phyloP scores from a whole-genome alignment of 2,113 vertebrate species.

The Chiloscyllium plagiosum region DNA sequence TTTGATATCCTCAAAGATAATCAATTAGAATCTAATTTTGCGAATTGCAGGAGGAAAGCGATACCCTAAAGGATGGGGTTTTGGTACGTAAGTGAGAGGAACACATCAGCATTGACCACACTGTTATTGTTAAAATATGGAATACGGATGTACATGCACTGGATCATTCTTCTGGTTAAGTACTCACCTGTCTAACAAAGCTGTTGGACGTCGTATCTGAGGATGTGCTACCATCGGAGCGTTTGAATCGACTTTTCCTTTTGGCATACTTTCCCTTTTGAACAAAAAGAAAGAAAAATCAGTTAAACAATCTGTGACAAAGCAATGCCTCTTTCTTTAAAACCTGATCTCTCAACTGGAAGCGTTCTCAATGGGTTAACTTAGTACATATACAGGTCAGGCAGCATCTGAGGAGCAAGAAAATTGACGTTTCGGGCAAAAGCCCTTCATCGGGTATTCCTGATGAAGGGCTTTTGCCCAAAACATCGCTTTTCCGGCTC shows the following conservation, averaged over 20 bases:
- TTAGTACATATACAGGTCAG: background rate
- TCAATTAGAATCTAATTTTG: background rate
- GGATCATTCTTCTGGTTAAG: no score
- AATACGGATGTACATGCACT: background rate
- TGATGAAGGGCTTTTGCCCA: no score
- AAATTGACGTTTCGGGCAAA: no score
- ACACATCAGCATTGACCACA: background rate
- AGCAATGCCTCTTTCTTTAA: background rate
- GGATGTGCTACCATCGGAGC: constrained; percentile 89
- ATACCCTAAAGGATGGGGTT: background rate
- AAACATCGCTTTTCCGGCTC: no score
- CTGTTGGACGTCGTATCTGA: constrained; percentile 98
- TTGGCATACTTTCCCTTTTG: constrained; percentile 85
- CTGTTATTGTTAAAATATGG: background rate
- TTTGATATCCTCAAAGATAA: background rate
- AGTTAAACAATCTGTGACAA: background rate
- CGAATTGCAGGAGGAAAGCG: background rate
- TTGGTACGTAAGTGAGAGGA: background rate
- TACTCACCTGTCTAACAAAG: constrained; percentile 85
- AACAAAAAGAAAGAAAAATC: background rate
- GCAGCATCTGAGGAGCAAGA: no score
- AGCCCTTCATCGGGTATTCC: no score
- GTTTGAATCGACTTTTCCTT: constrained; percentile 89
- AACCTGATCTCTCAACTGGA: background rate
- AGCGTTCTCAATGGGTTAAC: background rate